Conservation (phyloP, 53 echinoderm and acorn worm genomes). For the Arbacia lixula region DNA sequence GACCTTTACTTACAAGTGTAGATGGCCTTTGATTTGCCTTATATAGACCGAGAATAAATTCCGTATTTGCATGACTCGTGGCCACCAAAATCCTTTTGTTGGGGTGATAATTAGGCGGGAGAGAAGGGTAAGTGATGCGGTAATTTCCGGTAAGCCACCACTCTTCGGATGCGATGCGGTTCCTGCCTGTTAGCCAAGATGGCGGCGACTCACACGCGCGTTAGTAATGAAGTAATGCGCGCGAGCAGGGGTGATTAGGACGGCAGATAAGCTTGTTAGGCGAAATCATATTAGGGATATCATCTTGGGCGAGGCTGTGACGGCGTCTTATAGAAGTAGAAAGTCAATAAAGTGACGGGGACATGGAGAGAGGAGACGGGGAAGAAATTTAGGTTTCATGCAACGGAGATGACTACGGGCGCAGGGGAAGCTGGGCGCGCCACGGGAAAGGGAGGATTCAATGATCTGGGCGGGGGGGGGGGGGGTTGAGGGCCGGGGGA, state of each 20-base stretch:
- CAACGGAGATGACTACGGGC: no score
- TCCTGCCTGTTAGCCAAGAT: background rate
- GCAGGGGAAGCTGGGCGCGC: no score
- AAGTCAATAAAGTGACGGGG: slow-evolving; percentile 23
- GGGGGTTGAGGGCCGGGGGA: no score
- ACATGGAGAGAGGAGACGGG: background rate
- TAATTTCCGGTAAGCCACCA: slow-evolving; percentile 48
- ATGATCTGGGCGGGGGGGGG: no score
- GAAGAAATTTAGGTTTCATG: no score
- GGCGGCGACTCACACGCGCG: slow-evolving; percentile 40
- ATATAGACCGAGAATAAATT: no score
- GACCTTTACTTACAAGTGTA: no score
- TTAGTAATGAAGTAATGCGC: slow-evolving; percentile 50
- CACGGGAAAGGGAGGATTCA: no score
- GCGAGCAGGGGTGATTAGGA: background rate
- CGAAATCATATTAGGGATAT: slow-evolving; percentile 40
- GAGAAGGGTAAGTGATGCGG: slow-evolving; percentile 27
- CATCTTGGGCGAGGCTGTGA: slow-evolving; percentile 29
- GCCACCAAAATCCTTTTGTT: no score
- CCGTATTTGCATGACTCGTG: no score
- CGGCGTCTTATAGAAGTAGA: slow-evolving; percentile 28
- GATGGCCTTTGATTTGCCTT: no score
- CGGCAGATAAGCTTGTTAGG: slow-evolving; percentile 36
- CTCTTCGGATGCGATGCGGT: slow-evolving; percentile 13
- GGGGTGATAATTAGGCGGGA: no score